phyloP scores from a whole-genome alignment of 2,888 invertebrate species.

The Agapostemon virescens region DNA sequence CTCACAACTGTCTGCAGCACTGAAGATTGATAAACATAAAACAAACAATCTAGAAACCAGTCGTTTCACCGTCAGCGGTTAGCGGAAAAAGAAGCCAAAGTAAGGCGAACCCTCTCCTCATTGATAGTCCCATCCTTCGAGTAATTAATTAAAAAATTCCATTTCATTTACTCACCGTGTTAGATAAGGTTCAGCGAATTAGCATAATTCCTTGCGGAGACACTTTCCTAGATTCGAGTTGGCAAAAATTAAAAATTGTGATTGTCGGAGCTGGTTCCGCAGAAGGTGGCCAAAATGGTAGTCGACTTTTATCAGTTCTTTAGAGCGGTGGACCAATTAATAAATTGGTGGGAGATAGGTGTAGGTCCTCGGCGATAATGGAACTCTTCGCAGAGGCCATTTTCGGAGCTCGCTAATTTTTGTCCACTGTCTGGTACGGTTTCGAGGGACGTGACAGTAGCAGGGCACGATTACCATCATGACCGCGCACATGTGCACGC shows the following conservation, averaged over 20 bases:
- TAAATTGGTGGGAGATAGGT: not conserved
- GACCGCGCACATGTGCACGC: conserved; percentile 17
- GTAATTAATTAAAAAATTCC: not conserved
- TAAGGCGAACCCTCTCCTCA: not conserved
- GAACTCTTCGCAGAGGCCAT: not conserved
- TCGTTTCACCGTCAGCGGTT: not conserved
- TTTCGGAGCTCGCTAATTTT: not conserved
- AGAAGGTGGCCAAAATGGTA: not conserved
- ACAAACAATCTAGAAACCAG: not conserved
- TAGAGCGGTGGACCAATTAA: not conserved
- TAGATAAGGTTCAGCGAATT: not conserved
- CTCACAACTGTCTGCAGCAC: not conserved
- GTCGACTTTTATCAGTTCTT: not conserved
- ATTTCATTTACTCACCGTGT: not conserved
- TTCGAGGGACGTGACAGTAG: not conserved
- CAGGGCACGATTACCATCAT: conserved; percentile 18
- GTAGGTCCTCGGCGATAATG: not conserved
- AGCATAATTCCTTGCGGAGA: not conserved
- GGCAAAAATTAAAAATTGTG: not conserved
- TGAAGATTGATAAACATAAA: not conserved
- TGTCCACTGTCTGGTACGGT: not conserved
- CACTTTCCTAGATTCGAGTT: not conserved
- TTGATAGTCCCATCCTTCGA: not conserved
- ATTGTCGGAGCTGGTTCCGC: not conserved
- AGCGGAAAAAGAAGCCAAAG: too few species aligned